Evolutionary conservation across 2,113 vertebrate genomes (phyloP), one percentile per base, ranked within the genome.

Genomic region (Bostrychus sinensis): DNA sequence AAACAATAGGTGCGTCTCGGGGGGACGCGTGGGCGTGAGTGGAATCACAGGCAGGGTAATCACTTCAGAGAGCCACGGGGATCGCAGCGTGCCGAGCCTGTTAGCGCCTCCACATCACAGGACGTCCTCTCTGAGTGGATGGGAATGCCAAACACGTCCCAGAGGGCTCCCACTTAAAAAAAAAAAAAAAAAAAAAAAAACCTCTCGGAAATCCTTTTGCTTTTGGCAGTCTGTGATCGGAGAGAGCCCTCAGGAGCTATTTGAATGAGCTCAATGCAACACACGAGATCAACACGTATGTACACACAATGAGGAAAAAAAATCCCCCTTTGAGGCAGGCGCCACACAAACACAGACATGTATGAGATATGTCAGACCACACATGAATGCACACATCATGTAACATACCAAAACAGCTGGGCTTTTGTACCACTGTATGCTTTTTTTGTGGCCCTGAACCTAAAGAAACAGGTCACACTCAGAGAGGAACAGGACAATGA

Each of bases 1-100:
- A 89, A 89, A 87, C 86, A 89, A 86, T n/a, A 81, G 88, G 83
- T 78, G 59, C 65, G 69, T 89, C 89, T 88, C 88, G 32, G 61
- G 88, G 91, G 82, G 75, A 82, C 78, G 84, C 75, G 88, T 88
- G 88, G 88, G 90, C 83, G 89, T 90, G 86, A 78, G 82, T 67
- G 84, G 84, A 88, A 87, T 89, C 88, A 86, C 88, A 88, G 83
- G 83, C 87, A 85, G 87, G 89, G 83, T 90, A 91, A 91, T 91
- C 89, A 91, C 89, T 90, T 91, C 87, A 90, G 83, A 88, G 81
- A 82, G 79, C 72, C 78, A 75, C 80, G 67, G 81, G 84, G 80
- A 75, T 78, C 32, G 10, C 61, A 68, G 77, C 73, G 61, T 16
- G 81, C 66, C 22, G 73, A 86, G 88, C 77, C 86, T 75, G 84